Evolutionary conservation across 1,140 invertebrate genomes (phyloP).

Genomic region (Conopomorpha cramerella): DNA sequence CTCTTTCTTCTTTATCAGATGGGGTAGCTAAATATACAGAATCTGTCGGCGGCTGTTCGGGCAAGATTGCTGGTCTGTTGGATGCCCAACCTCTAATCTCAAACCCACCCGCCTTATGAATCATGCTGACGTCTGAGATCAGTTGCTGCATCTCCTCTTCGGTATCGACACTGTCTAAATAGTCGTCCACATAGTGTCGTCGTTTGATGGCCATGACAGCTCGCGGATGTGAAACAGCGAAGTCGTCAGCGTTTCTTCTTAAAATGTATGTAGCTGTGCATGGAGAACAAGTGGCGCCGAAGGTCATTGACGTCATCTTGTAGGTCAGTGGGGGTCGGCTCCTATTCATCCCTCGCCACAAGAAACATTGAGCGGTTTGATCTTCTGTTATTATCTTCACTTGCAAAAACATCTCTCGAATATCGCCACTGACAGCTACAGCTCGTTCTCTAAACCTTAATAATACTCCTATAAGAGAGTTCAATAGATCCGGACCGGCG

Average conservation of each 20-base stretch:
- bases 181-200: constrained; percentile 22
- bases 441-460: constrained; percentile 5
- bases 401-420: constrained; percentile 14
- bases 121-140: constrained; percentile 7
- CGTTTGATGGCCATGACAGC: constrained; percentile 8
- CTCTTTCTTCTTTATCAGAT: background rate
- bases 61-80: background rate
- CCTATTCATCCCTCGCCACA: constrained; percentile 7
- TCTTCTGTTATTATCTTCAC: constrained; percentile 10
- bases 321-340: constrained; percentile 1
- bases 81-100: constrained; percentile 5
- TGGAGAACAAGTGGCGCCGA: constrained; percentile 19
- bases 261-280: constrained; percentile 14
- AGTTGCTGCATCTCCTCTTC: constrained; percentile 9
- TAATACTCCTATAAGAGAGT: constrained; percentile 10
- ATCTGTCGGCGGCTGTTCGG: too few species aligned
- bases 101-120: constrained; percentile 12
- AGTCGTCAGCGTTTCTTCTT: constrained; percentile 14
- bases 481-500: constrained; percentile 16
- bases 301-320: constrained; percentile 13
- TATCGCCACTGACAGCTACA: constrained; percentile 9
- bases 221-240: constrained; percentile 6
- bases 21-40: constrained; percentile 1
- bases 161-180: constrained; percentile 11
- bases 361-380: constrained; percentile 10